Evolutionary conservation across 1,140 invertebrate genomes (phyloP).

Genomic region (Trigoniulus corallinus): DNA sequence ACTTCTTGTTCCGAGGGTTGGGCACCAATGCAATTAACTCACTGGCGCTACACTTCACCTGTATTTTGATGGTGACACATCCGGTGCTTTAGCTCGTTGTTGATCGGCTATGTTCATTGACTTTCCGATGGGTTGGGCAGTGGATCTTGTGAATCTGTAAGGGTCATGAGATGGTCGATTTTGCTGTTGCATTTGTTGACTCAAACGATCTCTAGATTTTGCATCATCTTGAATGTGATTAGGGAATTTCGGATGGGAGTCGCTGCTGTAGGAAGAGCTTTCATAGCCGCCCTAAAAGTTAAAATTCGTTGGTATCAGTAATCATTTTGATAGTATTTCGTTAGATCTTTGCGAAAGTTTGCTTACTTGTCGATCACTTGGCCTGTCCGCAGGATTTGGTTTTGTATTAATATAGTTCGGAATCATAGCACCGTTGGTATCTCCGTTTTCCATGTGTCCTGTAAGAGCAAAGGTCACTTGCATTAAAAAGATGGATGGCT

Average conservation of each 20-base stretch:
- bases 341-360: not conserved
- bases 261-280: conserved; percentile 50
- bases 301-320: not conserved
- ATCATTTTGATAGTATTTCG: conserved; percentile 9
- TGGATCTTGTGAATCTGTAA: conserved; percentile 46
- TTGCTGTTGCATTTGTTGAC: conserved; percentile 11
- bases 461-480: not conserved
- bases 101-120: not conserved
- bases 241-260: conserved; percentile 32
- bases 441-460: not conserved
- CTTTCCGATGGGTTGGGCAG: conserved; percentile 28
- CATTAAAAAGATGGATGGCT: not conserved
- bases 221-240: conserved; percentile 20
- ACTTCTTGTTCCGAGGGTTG: no score
- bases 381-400: not conserved
- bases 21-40: no score
- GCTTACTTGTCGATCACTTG: not conserved
- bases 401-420: conserved; percentile 11
- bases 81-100: not conserved
- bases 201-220: conserved; percentile 13
- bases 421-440: not conserved
- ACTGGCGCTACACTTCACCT: no score
- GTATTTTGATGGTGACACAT: conserved; percentile 11
- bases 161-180: conserved; percentile 32
- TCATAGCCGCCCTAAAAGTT: conserved; percentile 47